Percentiles rank a stretch among this genome's conserved stretches.
Conservation (phyloP, 2,113 vertebrate genomes). For the Leiothrix lutea region DNA sequence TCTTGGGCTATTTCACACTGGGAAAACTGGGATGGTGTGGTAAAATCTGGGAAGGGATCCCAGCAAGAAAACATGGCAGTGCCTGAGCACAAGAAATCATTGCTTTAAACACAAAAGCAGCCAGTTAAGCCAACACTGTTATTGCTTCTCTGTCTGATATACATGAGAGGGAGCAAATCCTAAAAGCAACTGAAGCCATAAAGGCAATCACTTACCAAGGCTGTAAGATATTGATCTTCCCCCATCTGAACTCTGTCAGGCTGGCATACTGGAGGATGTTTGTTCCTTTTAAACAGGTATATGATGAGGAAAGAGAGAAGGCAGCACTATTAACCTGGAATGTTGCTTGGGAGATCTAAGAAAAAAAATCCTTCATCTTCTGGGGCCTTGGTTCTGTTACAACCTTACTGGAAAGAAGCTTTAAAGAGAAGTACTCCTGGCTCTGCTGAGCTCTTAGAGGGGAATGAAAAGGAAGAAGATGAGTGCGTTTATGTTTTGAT, state of each 20-base stretch:
- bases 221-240: slow-evolving; percentile 48
- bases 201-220: slow-evolving; percentile 18
- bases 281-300: slow-evolving; percentile 34
- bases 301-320: slow-evolving; percentile 21
- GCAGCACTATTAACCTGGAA: slow-evolving; percentile 1
- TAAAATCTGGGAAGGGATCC: background rate
- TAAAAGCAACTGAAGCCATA: slow-evolving; percentile 19
- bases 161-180: slow-evolving; percentile 23
- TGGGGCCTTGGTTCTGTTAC: background rate
- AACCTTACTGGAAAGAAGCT: background rate
- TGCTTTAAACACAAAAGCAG: slow-evolving; percentile 20
- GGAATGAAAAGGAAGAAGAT: background rate
- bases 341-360: slow-evolving; percentile 25
- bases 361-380: slow-evolving; percentile 21
- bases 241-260: background rate
- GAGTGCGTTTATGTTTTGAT: background rate
- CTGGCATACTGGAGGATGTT: background rate
- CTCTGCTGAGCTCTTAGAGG: background rate
- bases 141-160: background rate
- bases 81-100: background rate
- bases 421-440: background rate
- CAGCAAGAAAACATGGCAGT: background rate
- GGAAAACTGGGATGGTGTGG: background rate
- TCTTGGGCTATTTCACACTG: background rate
- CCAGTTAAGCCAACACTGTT: background rate